phyloP scores from a whole-genome alignment of 2,113 vertebrate species.

The Paradoxurus hermaphroditus region DNA sequence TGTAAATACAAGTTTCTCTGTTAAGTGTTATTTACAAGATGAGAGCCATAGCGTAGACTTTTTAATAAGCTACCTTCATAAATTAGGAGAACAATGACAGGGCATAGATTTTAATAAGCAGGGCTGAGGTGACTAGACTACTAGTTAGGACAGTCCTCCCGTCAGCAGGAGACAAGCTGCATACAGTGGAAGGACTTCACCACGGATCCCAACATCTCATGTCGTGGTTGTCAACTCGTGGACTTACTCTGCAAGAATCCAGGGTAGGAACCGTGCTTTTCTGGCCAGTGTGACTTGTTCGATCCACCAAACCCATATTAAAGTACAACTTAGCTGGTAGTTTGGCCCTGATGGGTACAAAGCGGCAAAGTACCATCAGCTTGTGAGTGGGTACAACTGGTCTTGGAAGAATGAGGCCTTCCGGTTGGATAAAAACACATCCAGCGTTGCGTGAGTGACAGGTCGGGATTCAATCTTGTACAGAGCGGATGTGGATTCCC shows the following conservation, averaged over 20 bases:
- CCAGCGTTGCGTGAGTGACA: not conserved
- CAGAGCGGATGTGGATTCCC: not conserved
- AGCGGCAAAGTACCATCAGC: conserved; percentile 41
- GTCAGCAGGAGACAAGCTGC: conserved; percentile 50
- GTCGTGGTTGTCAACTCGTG: not conserved
- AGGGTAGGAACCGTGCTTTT: conserved; percentile 36
- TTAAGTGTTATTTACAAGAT: conserved; percentile 78
- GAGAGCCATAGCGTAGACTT: conserved; percentile 63
- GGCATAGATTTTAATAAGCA: not conserved
- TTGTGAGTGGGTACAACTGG: conserved; percentile 56
- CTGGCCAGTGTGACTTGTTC: conserved; percentile 28
- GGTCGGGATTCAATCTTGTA: conserved; percentile 3
- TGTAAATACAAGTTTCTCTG: conserved; percentile 59
- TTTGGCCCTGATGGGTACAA: conserved; percentile 31
- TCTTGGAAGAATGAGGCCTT: conserved; percentile 57
- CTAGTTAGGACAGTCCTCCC: conserved; percentile 40
- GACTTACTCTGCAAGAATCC: conserved; percentile 56
- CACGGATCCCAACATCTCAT: conserved; percentile 54
- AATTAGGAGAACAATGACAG: conserved; percentile 67
- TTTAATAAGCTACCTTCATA: conserved; percentile 60
- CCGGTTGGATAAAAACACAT: conserved; percentile 18
- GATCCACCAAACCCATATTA: conserved; percentile 27
- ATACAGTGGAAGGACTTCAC: conserved; percentile 55
- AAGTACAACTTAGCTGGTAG: conserved; percentile 52
- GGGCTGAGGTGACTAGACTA: not conserved